phyloP scores from a whole-genome alignment of 2,113 vertebrate species.

The Xiphorhynchus elegans region DNA sequence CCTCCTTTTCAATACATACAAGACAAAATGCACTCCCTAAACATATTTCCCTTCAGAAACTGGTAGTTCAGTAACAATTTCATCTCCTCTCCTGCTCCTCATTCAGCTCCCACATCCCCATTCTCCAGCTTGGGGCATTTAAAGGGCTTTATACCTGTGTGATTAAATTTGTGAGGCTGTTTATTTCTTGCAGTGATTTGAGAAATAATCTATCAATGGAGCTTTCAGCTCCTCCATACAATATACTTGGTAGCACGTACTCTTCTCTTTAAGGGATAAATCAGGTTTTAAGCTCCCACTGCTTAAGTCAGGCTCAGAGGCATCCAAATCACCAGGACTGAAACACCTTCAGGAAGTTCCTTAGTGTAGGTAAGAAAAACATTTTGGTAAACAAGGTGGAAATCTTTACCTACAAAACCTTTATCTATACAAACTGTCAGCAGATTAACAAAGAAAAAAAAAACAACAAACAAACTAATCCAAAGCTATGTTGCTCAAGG shows the following conservation, averaged over 20 bases:
- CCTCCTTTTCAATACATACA: conserved; percentile 40
- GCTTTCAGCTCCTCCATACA: background rate
- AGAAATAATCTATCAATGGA: background rate
- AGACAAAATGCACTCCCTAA: conserved; percentile 49
- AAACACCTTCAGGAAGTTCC: background rate
- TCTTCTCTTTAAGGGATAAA: background rate
- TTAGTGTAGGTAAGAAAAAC: background rate
- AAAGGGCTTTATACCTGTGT: background rate
- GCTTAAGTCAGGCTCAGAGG: background rate
- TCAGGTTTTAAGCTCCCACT: background rate
- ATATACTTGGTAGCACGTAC: background rate
- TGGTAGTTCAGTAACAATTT: conserved; percentile 21
- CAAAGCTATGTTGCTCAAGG: background rate
- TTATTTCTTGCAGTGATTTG: conserved; percentile 5
- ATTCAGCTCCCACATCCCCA: background rate
- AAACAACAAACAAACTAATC: background rate
- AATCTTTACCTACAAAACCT: background rate
- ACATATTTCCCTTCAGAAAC: conserved; percentile 28
- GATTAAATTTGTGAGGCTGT: background rate
- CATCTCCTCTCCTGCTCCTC: background rate
- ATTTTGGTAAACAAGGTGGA: background rate
- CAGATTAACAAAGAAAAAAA: background rate
- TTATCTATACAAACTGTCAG: background rate
- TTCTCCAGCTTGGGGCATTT: background rate
- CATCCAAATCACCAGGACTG: background rate